These are phyloP conservation scores for Chelmon rostratus DNA, from an alignment of 2,797 vertebrate species.

Conservation along the genomic window DNA sequence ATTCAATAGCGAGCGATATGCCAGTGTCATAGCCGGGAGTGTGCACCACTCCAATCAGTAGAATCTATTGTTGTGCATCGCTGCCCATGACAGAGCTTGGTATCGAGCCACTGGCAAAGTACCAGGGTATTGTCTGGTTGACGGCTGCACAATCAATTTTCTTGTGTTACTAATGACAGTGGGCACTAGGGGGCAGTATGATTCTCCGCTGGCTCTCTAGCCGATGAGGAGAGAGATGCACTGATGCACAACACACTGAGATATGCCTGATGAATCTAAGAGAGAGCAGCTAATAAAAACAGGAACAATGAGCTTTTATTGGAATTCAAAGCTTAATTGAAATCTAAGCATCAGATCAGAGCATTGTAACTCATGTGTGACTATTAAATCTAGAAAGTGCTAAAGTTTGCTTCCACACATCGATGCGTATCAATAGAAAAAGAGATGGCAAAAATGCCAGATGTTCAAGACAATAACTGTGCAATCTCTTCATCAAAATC, in stretches of 20 bases:
- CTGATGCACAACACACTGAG: slow-evolving; percentile 58
- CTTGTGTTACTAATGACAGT: slow-evolving; percentile 20
- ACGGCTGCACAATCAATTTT: slow-evolving; percentile 78
- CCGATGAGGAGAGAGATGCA: slow-evolving; percentile 52
- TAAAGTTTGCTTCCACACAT: slow-evolving; percentile 40
- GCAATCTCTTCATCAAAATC: slow-evolving; percentile 51
- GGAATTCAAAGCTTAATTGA: slow-evolving; percentile 69
- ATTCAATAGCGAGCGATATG: slow-evolving; percentile 74
- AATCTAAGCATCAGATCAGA: slow-evolving; percentile 63
- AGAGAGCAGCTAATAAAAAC: slow-evolving; percentile 74
- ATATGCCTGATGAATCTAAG: slow-evolving; percentile 67
- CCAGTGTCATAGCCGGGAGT: slow-evolving; percentile 78
- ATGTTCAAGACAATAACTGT: slow-evolving; percentile 59
- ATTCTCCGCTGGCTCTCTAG: slow-evolving; percentile 69
- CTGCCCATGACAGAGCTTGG: slow-evolving; percentile 82
- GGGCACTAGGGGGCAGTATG: slow-evolving; percentile 84
- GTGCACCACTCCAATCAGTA: slow-evolving; percentile 82
- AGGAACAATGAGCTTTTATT: slow-evolving; percentile 75
- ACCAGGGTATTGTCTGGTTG: slow-evolving; percentile 81
- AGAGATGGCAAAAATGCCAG: slow-evolving; percentile 50
- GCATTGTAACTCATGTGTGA: slow-evolving; percentile 42
- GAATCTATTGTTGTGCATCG: slow-evolving; percentile 83
- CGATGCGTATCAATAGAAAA: slow-evolving; percentile 60
- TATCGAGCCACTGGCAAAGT: slow-evolving; percentile 83
- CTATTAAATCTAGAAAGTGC: slow-evolving; percentile 55